Percentiles rank a stretch among this genome's conserved stretches.
Evolutionary conservation across 1,140 invertebrate species (phyloP).

Genomic region (Drosophila mojavensis): DNA sequence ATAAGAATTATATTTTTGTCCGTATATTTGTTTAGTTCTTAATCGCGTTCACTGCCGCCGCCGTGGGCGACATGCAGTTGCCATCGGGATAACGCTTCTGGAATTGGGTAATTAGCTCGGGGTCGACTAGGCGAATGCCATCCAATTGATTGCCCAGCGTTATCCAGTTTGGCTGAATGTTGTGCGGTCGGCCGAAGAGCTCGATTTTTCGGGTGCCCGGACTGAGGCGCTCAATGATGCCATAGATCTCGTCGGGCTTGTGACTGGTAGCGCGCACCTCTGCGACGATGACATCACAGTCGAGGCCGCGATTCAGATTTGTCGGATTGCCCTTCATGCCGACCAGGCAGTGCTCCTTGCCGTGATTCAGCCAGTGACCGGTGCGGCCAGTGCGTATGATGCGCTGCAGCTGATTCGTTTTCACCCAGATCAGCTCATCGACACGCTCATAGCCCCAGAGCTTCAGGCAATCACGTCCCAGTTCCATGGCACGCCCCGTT

Average conservation of each 20-base stretch:
- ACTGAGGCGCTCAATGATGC: constrained; percentile 93
- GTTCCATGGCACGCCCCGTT: constrained; percentile 98
- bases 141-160: constrained; percentile 80
- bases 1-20: not conserved
- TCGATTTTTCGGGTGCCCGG: constrained; percentile 98
- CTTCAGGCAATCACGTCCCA: constrained; percentile 96
- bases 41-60: constrained; percentile 59
- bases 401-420: constrained; percentile 98
- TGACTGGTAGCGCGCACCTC: constrained; percentile 98
- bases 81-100: constrained; percentile 97
- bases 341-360: constrained; percentile 98
- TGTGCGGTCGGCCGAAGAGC: constrained; percentile 98
- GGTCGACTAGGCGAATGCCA: constrained; percentile 94
- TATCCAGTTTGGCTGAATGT: constrained; percentile 98
- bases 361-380: constrained; percentile 99
- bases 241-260: constrained; percentile 99
- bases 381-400: constrained; percentile 98
- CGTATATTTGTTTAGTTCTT: constrained; percentile 54
- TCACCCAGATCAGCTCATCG: constrained; percentile 99
- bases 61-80: constrained; percentile 82
- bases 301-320: constrained; percentile 95
- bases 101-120: constrained; percentile 94
- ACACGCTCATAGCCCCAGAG: constrained; percentile 98
- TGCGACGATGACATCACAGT: constrained; percentile 99
- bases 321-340: constrained; percentile 98